Base-by-base conservation (phyloP, 23 tunicate species). In the Botrylloides violaceus region DNA sequence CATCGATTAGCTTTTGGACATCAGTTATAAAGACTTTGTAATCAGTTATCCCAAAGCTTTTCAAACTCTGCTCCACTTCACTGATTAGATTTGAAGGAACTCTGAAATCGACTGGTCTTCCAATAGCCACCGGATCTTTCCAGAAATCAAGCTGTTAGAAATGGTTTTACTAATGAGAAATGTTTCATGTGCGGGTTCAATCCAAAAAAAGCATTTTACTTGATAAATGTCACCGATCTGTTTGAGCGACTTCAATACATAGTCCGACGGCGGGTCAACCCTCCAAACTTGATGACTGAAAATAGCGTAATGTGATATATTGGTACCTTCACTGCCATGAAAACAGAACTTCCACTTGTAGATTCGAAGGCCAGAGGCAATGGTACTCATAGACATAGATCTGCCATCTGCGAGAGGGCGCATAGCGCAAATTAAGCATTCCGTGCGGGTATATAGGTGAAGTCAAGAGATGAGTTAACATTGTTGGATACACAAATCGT, bases 1-100 rank as follows among this genome's bases (percentile, higher is more conserved):
- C 74, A 28, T 35, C 65, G 59, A 77, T 77, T 0, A 77, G 49
- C 7, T 32, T 23, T 43, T 77, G 81, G 9, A 77, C 64, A 31
- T 77, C 65, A 12, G 43, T 3, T 23, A 77, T 65, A 9, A 12
- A 6, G 35, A 63, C 70, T 7, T 4, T 63, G 33, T 27, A 27
- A 19, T 63, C 70, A 21, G 35, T 27, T 7, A 63, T 27, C 3
- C 70, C 70, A 3, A 25, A 7, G 20, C 3, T 3, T 31, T 63
- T 34, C 34, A 63, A 28, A 3, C 35, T 33, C 9, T 63, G 32
- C 9, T 9, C n/a, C 7, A 63, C 35, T 31, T 63, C 29, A 27
- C 29, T 19, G 21, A 36, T 36, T 36, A n/a, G 74, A 36, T 36
- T 22, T 37, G 74, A 56, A 4, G 43, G 30, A n/a, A 68, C 74